These are phyloP conservation scores for Leptocoma aspasia DNA, from an alignment of 2,113 vertebrate genomes.

Conservation along the genomic window DNA sequence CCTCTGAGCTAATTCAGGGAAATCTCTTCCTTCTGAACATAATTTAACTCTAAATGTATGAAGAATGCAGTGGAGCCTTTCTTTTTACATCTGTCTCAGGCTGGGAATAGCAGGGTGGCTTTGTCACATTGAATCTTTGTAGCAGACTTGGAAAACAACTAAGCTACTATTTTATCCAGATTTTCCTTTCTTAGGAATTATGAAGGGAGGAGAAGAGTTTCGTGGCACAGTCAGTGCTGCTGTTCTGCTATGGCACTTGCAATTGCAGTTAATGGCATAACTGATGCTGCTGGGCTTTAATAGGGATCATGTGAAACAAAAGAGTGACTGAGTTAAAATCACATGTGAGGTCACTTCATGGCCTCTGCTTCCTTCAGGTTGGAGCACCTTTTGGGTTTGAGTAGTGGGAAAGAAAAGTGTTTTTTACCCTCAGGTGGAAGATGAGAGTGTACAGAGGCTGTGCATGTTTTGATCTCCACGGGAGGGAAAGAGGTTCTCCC, in stretches of 20 bases:
- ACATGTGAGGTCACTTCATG: background rate
- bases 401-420: background rate
- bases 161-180: background rate
- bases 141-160: background rate
- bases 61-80: background rate
- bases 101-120: background rate
- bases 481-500: background rate
- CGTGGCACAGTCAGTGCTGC: background rate
- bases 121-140: accelerated
- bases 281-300: background rate
- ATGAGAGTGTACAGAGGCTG: background rate
- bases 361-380: background rate
- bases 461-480: background rate
- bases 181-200: background rate
- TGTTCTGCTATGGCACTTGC: background rate
- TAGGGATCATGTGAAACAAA: background rate
- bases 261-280: background rate
- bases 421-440: background rate
- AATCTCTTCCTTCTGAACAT: background rate
- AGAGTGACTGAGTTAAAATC: background rate
- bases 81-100: background rate
- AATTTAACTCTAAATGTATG: background rate
- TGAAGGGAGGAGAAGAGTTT: background rate
- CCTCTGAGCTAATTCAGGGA: background rate
- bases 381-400: background rate